Percentiles rank a stretch among this genome's conserved stretches.
Conservation (phyloP, 2,888 invertebrate genomes). For the Netelia fuscicornis region DNA sequence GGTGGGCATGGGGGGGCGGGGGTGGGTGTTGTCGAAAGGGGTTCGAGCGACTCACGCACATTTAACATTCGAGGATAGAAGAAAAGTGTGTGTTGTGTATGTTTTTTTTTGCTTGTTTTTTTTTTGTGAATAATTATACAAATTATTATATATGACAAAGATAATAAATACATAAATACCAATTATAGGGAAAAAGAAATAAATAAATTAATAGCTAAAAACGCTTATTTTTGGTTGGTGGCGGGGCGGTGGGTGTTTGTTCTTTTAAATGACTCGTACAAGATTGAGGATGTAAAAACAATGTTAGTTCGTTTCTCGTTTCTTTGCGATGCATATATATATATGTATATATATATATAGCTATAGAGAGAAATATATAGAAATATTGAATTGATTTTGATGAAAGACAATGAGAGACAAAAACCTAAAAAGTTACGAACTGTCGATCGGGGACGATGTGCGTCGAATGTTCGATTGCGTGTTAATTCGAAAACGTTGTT, state of each 20-base stretch:
- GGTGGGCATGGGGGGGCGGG: slow-evolving; percentile 34
- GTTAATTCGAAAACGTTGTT: not conserved
- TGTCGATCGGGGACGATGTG: slow-evolving; percentile 28
- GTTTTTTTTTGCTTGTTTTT: slow-evolving; percentile 54
- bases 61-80: slow-evolving; percentile 68
- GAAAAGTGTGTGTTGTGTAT: slow-evolving; percentile 62
- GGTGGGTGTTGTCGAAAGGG: not conserved
- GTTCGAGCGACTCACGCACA: slow-evolving; percentile 63
- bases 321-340: slow-evolving; percentile 16
- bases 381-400: slow-evolving; percentile 26
- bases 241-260: not conserved
- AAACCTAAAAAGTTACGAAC: slow-evolving; percentile 53
- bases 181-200: slow-evolving; percentile 56
- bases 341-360: not conserved
- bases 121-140: slow-evolving; percentile 62
- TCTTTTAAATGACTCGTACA: slow-evolving; percentile 35
- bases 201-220: slow-evolving; percentile 48
- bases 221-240: slow-evolving; percentile 31
- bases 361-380: too few species aligned
- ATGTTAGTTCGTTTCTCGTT: slow-evolving; percentile 51
- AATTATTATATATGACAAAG: slow-evolving; percentile 62
- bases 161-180: slow-evolving; percentile 68
- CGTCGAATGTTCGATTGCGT: slow-evolving; percentile 8
- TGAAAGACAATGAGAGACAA: slow-evolving; percentile 28
- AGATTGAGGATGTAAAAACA: slow-evolving; percentile 48